A percentile compares a stretch with the other conserved stretches of the same genome.
These are phyloP conservation scores for Apotomis capreana DNA, from an alignment of 2,888 invertebrate genomes.

Conservation along the genomic window DNA sequence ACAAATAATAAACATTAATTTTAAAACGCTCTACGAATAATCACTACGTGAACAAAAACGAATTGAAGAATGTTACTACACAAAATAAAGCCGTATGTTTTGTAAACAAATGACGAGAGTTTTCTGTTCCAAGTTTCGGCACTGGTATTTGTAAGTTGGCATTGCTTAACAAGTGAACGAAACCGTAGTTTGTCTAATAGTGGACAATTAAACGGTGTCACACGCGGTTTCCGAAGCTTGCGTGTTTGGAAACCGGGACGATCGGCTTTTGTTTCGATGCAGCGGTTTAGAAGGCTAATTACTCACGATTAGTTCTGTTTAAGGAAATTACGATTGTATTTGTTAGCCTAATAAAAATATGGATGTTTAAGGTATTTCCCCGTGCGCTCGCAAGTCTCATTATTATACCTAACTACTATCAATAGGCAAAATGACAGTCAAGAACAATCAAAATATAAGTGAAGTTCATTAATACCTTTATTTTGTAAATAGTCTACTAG, in stretches of 20 bases:
- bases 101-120: neutral
- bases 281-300: neutral
- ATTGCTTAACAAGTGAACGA: slow-evolving; percentile 6
- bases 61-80: neutral
- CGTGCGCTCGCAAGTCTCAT: too few species aligned
- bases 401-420: too few species aligned
- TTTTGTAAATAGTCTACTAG: too few species aligned
- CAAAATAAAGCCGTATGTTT: too few species aligned
- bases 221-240: slow-evolving; percentile 30
- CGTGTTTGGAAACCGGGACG: slow-evolving; percentile 14
- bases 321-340: neutral
- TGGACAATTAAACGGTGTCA: slow-evolving; percentile 40
- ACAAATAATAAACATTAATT: too few species aligned
- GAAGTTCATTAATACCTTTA: too few species aligned
- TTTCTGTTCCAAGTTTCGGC: neutral
- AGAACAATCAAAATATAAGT: too few species aligned
- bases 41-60: too few species aligned
- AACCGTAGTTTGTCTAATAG: slow-evolving; percentile 37
- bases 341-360: neutral
- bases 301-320: slow-evolving; percentile 7
- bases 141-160: neutral
- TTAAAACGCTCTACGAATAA: too few species aligned
- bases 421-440: too few species aligned
- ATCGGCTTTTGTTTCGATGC: neutral
- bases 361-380: too few species aligned